These are phyloP conservation scores for Podilymbus podiceps DNA, from an alignment of 2,113 vertebrate species.

Conservation along the genomic window DNA sequence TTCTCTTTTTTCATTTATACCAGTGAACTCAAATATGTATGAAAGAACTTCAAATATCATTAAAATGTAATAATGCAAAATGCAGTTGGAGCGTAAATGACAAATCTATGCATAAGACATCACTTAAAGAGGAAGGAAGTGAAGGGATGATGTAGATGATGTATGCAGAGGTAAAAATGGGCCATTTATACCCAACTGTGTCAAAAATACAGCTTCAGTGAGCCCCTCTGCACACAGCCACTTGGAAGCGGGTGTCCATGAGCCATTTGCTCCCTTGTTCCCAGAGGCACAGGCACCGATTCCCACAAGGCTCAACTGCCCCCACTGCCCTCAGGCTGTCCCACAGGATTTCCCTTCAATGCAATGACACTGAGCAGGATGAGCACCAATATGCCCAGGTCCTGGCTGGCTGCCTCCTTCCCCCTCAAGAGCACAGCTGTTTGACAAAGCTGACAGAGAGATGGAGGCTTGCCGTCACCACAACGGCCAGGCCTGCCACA, in stretches of 20 bases:
- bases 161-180: constrained; percentile 54
- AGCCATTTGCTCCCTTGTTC: neutral
- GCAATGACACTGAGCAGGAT: neutral
- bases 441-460: neutral
- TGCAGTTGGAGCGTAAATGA: constrained; percentile 50
- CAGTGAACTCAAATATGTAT: constrained; percentile 62
- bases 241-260: neutral
- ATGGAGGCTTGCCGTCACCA: neutral
- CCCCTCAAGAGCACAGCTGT: neutral
- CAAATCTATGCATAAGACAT: constrained; percentile 56
- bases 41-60: constrained; percentile 68
- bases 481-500: neutral
- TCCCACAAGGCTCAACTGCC: neutral
- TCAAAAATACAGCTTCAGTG: neutral
- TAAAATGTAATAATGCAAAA: constrained; percentile 71
- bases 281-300: neutral
- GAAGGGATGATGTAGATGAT: constrained; percentile 46
- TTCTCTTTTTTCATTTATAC: constrained; percentile 58
- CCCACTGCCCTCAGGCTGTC: neutral
- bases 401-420: neutral
- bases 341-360: neutral
- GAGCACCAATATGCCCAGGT: neutral
- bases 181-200: constrained; percentile 17
- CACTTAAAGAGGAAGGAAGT: constrained; percentile 56
- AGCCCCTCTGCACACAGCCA: neutral